Percentiles rank a stretch among this genome's conserved stretches.
phyloP scores from a whole-genome alignment of 2,888 invertebrate species.

The Maniola hyperantus region DNA sequence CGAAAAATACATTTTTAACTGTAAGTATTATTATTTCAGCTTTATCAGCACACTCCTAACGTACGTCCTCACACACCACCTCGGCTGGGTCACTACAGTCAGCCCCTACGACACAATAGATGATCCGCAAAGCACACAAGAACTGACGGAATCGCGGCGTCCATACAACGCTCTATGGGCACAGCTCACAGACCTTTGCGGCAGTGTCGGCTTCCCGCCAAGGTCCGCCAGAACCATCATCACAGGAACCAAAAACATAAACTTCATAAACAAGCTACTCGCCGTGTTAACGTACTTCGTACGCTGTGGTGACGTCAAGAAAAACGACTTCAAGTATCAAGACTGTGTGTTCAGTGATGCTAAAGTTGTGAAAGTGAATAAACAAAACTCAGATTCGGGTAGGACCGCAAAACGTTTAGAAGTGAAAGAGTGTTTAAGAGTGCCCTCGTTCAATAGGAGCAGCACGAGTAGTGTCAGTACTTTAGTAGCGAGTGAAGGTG shows the following conservation, averaged over 20 bases:
- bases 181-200: slow-evolving; percentile 92
- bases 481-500: slow-evolving; percentile 57
- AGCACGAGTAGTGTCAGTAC: slow-evolving; percentile 63
- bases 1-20: slow-evolving; percentile 26
- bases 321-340: slow-evolving; percentile 69
- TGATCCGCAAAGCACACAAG: slow-evolving; percentile 48
- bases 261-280: slow-evolving; percentile 88
- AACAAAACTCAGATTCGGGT: slow-evolving; percentile 42
- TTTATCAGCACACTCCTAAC: slow-evolving; percentile 95
- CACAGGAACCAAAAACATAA: slow-evolving; percentile 85
- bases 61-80: slow-evolving; percentile 93
- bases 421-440: slow-evolving; percentile 42
- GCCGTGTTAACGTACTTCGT: slow-evolving; percentile 93
- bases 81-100: slow-evolving; percentile 95
- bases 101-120: slow-evolving; percentile 70
- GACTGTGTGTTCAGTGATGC: slow-evolving; percentile 63
- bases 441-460: slow-evolving; percentile 51
- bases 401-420: slow-evolving; percentile 45
- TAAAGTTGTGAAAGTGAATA: slow-evolving; percentile 53
- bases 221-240: slow-evolving; percentile 91
- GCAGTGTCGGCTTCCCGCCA: slow-evolving; percentile 91
- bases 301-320: slow-evolving; percentile 88
- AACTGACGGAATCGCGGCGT: slow-evolving; percentile 39
- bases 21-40: slow-evolving; percentile 85
- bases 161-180: slow-evolving; percentile 96